Percentiles rank a stretch among this genome's conserved stretches.
Conservation (phyloP, 1,140 invertebrate species). For the Drosophila prosaltans region DNA sequence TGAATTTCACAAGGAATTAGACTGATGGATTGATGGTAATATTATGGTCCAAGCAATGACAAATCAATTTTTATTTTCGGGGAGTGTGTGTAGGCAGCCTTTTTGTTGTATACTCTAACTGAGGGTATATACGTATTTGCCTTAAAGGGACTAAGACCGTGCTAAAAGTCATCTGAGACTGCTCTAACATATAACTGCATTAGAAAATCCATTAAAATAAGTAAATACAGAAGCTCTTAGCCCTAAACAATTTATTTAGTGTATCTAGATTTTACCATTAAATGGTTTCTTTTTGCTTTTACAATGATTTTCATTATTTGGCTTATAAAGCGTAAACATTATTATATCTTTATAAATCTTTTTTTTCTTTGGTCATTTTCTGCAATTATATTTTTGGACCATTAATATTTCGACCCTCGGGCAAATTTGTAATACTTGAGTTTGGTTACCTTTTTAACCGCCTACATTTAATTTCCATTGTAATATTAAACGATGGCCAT, state of each 20-base stretch:
- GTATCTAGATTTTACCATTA: too few species aligned
- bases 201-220: too few species aligned
- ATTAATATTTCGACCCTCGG: background rate
- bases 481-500: constrained; percentile 65
- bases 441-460: constrained; percentile 30
- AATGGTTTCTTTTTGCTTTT: too few species aligned
- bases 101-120: background rate
- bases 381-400: background rate
- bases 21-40: constrained; percentile 50
- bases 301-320: too few species aligned
- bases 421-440: constrained; percentile 7
- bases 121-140: background rate
- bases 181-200: too few species aligned
- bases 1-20: constrained; percentile 33
- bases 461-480: constrained; percentile 45
- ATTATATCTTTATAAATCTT: background rate
- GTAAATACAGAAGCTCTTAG: too few species aligned
- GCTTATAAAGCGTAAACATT: too few species aligned
- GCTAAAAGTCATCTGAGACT: too few species aligned
- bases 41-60: constrained; percentile 47
- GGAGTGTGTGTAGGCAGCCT: constrained; percentile 38
- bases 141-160: too few species aligned
- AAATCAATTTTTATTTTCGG: constrained; percentile 50
- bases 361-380: background rate
- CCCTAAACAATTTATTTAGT: too few species aligned